phyloP scores from a whole-genome alignment of 2,113 vertebrate species.

The Aspiorhynchus laticeps region DNA sequence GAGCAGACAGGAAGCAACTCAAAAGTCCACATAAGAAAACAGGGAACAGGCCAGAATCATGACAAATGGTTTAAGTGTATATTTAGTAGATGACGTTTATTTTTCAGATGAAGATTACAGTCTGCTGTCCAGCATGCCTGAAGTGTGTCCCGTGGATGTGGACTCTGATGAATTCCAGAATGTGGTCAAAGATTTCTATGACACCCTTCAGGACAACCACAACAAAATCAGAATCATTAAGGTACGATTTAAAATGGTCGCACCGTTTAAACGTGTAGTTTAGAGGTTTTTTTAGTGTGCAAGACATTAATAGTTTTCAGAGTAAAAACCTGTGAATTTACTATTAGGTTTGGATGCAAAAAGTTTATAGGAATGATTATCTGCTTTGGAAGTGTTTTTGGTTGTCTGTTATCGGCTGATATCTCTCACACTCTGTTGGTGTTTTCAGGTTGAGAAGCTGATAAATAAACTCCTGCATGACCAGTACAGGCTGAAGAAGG shows the following conservation, averaged over 20 bases:
- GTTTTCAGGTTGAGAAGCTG: slow-evolving; percentile 82
- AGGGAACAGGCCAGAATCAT: too few species aligned
- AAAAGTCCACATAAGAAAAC: not conserved
- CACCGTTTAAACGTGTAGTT: too few species aligned
- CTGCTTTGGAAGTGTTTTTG: too few species aligned
- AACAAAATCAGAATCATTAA: slow-evolving; percentile 72
- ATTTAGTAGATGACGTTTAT: not conserved
- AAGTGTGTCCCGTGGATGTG: slow-evolving; percentile 66
- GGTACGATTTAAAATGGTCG: slow-evolving; percentile 61
- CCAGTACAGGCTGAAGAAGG: slow-evolving; percentile 84
- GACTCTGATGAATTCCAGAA: slow-evolving; percentile 75
- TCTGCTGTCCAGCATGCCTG: slow-evolving; percentile 69
- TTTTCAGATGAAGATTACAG: slow-evolving; percentile 71
- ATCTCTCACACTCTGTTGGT: not conserved
- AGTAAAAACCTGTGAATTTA: not conserved
- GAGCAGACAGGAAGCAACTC: not conserved
- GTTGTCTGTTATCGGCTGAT: not conserved
- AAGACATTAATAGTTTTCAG: not conserved
- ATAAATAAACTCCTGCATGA: slow-evolving; percentile 78
- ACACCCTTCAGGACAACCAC: slow-evolving; percentile 69
- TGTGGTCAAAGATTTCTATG: slow-evolving; percentile 72
- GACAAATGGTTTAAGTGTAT: not conserved
- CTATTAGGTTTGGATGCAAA: not conserved
- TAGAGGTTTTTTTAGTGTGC: not conserved
- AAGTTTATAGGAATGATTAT: not conserved